A percentile compares a stretch with the other conserved stretches of the same genome.
phyloP scores from a whole-genome alignment of 2,888 invertebrate species.

The Ceriagrion tenellum region DNA sequence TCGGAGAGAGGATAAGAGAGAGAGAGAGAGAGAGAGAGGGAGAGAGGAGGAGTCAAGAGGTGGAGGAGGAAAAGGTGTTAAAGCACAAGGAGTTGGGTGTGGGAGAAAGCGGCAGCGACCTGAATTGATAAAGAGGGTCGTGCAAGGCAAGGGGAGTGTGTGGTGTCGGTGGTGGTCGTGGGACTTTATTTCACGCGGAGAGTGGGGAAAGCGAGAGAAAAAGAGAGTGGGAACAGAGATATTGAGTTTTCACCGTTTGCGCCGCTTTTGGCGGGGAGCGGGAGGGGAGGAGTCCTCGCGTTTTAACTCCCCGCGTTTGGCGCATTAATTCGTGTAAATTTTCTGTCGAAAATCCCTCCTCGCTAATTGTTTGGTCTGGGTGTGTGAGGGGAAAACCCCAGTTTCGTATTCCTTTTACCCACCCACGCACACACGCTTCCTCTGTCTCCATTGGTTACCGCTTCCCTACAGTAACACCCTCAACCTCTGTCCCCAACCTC shows the following conservation, averaged over 20 bases:
- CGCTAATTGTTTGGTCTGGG: slow-evolving; percentile 12
- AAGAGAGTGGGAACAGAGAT: neutral
- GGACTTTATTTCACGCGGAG: neutral
- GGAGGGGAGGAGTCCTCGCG: too few relatives aligned
- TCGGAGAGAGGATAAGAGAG: too few relatives aligned
- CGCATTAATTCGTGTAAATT: neutral
- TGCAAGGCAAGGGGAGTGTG: neutral
- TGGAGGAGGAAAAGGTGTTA: too few relatives aligned
- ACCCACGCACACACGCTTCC: too few relatives aligned
- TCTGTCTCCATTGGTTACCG: neutral
- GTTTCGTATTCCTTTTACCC: too few relatives aligned
- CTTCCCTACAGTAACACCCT: neutral
- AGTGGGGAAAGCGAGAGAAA: neutral
- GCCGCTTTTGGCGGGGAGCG: neutral
- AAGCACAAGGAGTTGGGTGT: neutral
- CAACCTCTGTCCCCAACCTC: neutral
- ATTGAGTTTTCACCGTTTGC: neutral
- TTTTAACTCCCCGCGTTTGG: neutral
- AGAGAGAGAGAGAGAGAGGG: too few relatives aligned
- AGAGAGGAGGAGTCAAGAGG: too few relatives aligned
- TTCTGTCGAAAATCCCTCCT: slow-evolving; percentile 16
- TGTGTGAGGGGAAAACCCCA: neutral
- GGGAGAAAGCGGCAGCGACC: neutral
- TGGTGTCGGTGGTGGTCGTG: neutral
- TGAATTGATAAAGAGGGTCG: slow-evolving; percentile 17